These are phyloP conservation scores for Pollenia griseotomentosa DNA, from an alignment of 2,888 invertebrate genomes.

Conservation along the genomic window DNA sequence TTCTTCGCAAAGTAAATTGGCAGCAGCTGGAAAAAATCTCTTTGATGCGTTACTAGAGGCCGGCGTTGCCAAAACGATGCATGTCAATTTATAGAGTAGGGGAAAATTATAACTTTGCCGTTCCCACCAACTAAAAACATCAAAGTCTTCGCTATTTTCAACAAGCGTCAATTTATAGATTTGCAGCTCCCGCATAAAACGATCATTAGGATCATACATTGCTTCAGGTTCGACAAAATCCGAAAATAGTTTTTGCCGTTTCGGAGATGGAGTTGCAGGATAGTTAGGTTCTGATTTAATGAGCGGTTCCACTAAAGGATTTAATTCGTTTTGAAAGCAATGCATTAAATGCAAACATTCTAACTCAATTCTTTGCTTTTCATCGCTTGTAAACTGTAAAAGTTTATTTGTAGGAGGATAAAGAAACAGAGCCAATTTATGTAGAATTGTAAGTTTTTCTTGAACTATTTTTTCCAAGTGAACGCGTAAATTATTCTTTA, in stretches of 20 bases:
- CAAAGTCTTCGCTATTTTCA: slow-evolving; percentile 30
- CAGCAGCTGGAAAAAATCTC: neutral
- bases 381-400: slow-evolving; percentile 3
- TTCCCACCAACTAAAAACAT: slow-evolving; percentile 50
- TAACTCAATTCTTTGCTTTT: slow-evolving; percentile 10
- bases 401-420: slow-evolving; percentile 49
- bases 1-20: slow-evolving; percentile 11
- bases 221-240: slow-evolving; percentile 24
- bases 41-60: slow-evolving; percentile 5
- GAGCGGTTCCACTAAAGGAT: too few species aligned
- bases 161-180: slow-evolving; percentile 40
- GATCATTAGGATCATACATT: slow-evolving; percentile 6
- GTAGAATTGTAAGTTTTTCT: neutral
- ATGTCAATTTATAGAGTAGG: slow-evolving; percentile 24
- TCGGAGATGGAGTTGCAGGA: neutral
- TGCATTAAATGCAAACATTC: slow-evolving; percentile 35
- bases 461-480: neutral
- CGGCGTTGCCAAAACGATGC: slow-evolving; percentile 24
- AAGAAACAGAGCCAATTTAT: slow-evolving; percentile 47
- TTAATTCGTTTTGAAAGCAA: neutral
- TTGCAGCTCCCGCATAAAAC: slow-evolving; percentile 15
- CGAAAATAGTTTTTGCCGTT: slow-evolving; percentile 26
- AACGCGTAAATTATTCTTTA: neutral
- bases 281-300: neutral
- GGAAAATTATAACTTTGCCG: slow-evolving; percentile 44